Base-by-base conservation (phyloP, 2,888 invertebrate genomes). In the Pyrrhia umbra region DNA sequence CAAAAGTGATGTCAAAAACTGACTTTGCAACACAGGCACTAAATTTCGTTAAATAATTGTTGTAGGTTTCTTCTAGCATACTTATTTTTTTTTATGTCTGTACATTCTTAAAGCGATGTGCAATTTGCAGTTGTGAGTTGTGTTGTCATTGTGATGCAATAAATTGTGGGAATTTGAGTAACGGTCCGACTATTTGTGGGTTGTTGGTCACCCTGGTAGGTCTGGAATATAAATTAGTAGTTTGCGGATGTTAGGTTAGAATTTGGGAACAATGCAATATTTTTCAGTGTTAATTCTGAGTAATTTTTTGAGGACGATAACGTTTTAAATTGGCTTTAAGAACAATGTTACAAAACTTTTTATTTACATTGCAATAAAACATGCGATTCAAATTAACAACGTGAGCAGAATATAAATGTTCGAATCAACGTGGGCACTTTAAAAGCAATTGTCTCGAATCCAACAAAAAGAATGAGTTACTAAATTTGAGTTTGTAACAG, bases 61-160 rank as follows among this genome's bases (percentile, higher is more conserved):
- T 18, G 3, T n/a, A 20, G 15, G 15, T 2, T 16, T 43, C 8
- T 18, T 1, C 6, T 8, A 2, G 18, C 18, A 23, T 6, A 63
- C 16, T 49, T n/a, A 0, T 5, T 6, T 30, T 0, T 37, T 72
- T 52, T 40, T 34, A 9, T 18, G 10, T 34, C 34, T 18, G 66
- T 67, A 80, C 82, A 86, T 85, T 84, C 83, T 82, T 82, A 75
- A 68, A 66, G 79, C 73, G 77, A 50, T 73, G 66, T 72, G 72
- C 72, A 73, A 73, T 73, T 75, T 79, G 80, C 70, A 82, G 77
- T 73, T 75, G 77, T 84, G 82, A 82, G 77, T 70, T 75, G 77
- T 84, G 81, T 75, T 78, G 82, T 84, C 81, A 85, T 82, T 68
- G 71, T 78, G 78, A 77, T 77, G 81, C 74, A 79, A 74, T 80